Base-by-base conservation (phyloP, 2,888 invertebrate genomes). In the Erebia ligea region DNA sequence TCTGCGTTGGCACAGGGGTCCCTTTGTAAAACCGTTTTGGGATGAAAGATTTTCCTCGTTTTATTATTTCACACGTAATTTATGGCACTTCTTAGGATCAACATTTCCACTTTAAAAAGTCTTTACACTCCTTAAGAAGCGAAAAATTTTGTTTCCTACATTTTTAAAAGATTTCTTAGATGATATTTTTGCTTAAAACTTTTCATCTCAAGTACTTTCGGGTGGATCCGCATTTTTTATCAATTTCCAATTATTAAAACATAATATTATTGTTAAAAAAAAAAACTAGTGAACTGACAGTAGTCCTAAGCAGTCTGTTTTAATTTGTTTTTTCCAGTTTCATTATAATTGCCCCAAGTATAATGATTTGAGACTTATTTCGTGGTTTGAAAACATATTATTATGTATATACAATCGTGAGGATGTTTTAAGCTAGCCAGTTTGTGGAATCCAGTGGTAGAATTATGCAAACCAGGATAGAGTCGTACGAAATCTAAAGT, bases 1-100 rank as follows among this genome's bases (percentile, higher is more conserved):
- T 90, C 87, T 87, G 85, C 79, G 76, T 80, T 76, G 72, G 77
- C 72, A 71, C 67, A 59, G 78, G 82, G 85, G 85, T 84, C 86
- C 85, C 88, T 89, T 89, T 88, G 87, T 87, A 86, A 89, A 89
- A 85, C 67, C 87, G 86, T 86, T 89, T 86, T 86, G 80, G 86
- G 84, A 83, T 86, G 87, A 89, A 88, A 89, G 86, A 86, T 89
- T 88, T 89, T 85, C 82, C 84, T 86, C 84, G 81, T 89, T 87
- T 87, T 89, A 90, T 90, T 89, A 89, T 91, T 88, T 89, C 85
- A 88, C 85, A 87, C 86, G 84, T 87, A 90, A 90, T 90, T 91
- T 91, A 90, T 89, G 85, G 84, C 85, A 85, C 85, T 85, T 84
- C 80, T 88, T 84, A 84, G 72, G 73, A 76, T 78, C 73, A 76